Conservation (phyloP, 2,888 invertebrate genomes). For the Cancer borealis region DNA sequence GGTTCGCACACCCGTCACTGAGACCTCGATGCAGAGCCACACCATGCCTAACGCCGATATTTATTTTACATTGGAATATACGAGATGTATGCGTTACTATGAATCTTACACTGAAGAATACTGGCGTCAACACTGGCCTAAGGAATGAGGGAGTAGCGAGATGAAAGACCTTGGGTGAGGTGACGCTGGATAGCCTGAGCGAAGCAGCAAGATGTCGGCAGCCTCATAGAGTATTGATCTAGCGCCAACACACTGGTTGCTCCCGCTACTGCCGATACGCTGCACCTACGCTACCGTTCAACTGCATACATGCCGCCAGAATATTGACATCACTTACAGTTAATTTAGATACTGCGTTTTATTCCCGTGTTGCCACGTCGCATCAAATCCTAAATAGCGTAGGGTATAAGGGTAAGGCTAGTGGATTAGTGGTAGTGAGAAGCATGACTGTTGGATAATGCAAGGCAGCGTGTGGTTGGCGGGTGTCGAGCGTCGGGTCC, state of each 20-base stretch:
- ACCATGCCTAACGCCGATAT: background rate
- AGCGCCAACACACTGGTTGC: slow-evolving; percentile 47
- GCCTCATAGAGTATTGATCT: slow-evolving; percentile 52
- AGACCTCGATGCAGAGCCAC: background rate
- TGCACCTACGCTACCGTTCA: background rate
- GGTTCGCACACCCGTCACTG: background rate
- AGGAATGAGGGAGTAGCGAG: background rate
- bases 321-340: background rate
- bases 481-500: background rate
- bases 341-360: background rate
- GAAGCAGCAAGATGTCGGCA: slow-evolving; percentile 51
- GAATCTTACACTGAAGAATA: background rate
- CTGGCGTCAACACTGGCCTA: background rate
- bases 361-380: background rate
- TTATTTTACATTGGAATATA: no score
- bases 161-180: background rate
- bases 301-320: background rate
- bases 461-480: background rate
- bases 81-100: background rate
- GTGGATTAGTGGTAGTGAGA: background rate
- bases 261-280: slow-evolving; percentile 14
- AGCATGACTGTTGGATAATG: background rate
- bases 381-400: background rate
- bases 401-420: background rate
- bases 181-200: slow-evolving; percentile 27